Base-by-base conservation (phyloP, 2,113 vertebrate genomes). In the Heterochromis multidens region DNA sequence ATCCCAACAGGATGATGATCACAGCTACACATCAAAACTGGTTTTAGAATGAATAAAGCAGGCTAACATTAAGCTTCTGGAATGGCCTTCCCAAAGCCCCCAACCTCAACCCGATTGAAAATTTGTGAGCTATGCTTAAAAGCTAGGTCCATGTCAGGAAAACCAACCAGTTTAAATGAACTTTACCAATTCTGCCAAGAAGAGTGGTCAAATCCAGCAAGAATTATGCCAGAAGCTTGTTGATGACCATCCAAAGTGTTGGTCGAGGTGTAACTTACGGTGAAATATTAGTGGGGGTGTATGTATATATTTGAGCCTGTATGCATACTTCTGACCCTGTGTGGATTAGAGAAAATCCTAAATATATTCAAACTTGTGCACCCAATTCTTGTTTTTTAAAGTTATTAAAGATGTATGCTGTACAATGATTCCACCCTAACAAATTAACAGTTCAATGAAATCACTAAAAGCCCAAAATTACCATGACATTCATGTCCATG, bases 171-270 rank as follows among this genome's bases (percentile, higher is more conserved):
- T 37, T 63, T 63, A 37, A 63, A 63, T 63, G 0, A 63, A 63
- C 1, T n/a, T n/a, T 0, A 63, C 33, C n/a, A 35, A n/a, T 62
- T 62, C 60, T 35, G 31, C 60, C 5, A 17, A 35, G 31, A 35
- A 63, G 61, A 63, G 61, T 1, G 57, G 57, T 63, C 61, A 37
- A 37, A 63, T 63, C 2, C 19, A 35, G 7, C 19, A 19, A n/a
- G 19, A 63, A 63, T 13, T 37, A 35, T 31, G n/a, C 61, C 19
- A n/a, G 11, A 37, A 37, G 35, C 61, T 63, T 63, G 0, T n/a
- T 2, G 19, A 1, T 63, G 61, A 0, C 2, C 3, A 0, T 37
- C 0, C 7, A 37, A 63, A 63, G 31, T 6, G 13, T 63, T 63
- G 61, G 11, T 13, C 11, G 1, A 63, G 35, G 61, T n/a, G 61